Base-by-base conservation (phyloP, 2,113 vertebrate genomes). In the Osmerus eperlanus region DNA sequence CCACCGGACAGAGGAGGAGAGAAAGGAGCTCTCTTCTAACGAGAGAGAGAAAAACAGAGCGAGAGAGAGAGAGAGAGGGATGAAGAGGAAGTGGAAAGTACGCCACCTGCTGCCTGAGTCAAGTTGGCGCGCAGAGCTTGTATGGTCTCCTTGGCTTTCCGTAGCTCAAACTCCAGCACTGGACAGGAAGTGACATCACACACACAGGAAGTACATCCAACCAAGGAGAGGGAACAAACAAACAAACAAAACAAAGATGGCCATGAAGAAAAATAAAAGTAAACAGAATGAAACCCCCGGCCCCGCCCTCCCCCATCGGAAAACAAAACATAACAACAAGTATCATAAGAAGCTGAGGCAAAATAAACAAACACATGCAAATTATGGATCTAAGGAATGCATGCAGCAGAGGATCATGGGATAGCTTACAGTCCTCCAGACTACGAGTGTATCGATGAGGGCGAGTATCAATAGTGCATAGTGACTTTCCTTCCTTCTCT, bases 111-210 rank as follows among this genome's bases (percentile, higher is more conserved):
- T 94, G 97, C 97, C 95, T 98, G 94, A 96, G 97, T 99, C 93
- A 99, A 96, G 96, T 99, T 98, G 95, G 95, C 96, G 94, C 97
- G 97, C 88, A 99, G 97, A 94, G 97, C 96, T 95, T 99, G 97
- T 96, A 99, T 99, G 95, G 96, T 99, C 94, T 99, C 97, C 96
- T 96, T 99, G 97, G 97, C 97, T 98, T 99, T 99, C 96, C 97
- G 97, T 87, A 99, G 97, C 93, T 99, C 97, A 99, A 99, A 99
- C 94, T 99, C 97, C 97, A 99, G 95, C 94, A 99, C 97, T 99
- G 97, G 97, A 97, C 96, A 97, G 94, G 94, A 94, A 94, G 94
- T 96, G 95, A 96, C 93, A 94, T 84, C 83, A 87, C 86, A 85
- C 92, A 95, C 92, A 95, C 90, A 96, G 94, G 87, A 84, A 86